Percentiles rank a stretch among this genome's conserved stretches.
Evolutionary conservation across 2,888 invertebrate genomes (phyloP).

Genomic region (Cheilosia vulpina): DNA sequence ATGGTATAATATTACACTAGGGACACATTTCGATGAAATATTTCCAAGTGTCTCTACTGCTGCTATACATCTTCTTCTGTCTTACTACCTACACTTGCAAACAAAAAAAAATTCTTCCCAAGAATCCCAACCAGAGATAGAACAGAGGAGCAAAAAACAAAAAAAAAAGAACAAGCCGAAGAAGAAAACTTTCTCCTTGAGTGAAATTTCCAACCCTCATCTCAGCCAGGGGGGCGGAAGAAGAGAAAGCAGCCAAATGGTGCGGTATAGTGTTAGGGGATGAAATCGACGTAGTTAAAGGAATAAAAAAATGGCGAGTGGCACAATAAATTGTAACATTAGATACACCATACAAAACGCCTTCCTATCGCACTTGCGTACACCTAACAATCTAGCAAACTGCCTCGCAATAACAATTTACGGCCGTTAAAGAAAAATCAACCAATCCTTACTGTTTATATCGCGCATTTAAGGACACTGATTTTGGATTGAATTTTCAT

Average conservation of each 20-base stretch:
- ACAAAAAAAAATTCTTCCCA: conserved; percentile 33
- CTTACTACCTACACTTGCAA: conserved; percentile 50
- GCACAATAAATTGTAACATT: conserved; percentile 70
- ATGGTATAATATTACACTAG: conserved; percentile 82
- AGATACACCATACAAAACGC: conserved; percentile 71
- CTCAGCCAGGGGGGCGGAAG: conserved; percentile 15
- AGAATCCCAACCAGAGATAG: conserved; percentile 17
- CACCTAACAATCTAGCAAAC: conserved; percentile 67
- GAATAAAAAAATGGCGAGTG: conserved; percentile 70
- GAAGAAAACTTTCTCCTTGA: conserved; percentile 68
- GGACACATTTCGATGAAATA: conserved; percentile 84
- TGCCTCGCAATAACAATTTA: conserved; percentile 57
- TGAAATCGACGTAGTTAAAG: conserved; percentile 57
- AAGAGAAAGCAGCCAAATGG: conserved; percentile 18
- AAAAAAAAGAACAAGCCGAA: conserved; percentile 18
- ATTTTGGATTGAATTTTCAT: conserved; percentile 62
- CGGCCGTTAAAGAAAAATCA: conserved; percentile 20
- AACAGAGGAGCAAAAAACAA: neutral
- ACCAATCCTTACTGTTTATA: conserved; percentile 41
- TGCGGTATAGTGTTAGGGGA: conserved; percentile 49
- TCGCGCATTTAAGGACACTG: conserved; percentile 44
- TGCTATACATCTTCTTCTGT: conserved; percentile 67
- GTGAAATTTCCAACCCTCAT: conserved; percentile 55
- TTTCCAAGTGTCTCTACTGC: conserved; percentile 82
- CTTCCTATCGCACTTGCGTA: conserved; percentile 72